Evolutionary conservation across 2,797 vertebrate genomes (phyloP), one percentile per base, ranked within the genome.

Genomic region (Delichon dasypus): DNA sequence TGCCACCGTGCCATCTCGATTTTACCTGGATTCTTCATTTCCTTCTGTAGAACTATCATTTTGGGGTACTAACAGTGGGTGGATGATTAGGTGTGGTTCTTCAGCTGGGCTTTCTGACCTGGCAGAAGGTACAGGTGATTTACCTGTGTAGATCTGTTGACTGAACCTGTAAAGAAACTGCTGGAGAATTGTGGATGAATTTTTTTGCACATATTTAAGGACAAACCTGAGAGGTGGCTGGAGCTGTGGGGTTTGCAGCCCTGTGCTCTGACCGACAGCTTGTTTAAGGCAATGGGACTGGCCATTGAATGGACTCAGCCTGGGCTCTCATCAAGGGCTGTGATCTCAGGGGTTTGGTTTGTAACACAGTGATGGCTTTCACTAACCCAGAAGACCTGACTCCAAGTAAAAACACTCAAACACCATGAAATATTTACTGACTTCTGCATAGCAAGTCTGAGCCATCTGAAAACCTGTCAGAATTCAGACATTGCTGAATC

Each of bases 391-490:
- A 66, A 72, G 64, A 71, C 44, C 29, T 72, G 70, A 47, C 83
- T 96, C 65, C 48, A 70, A 94, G 66, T 50, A 65, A 92, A 94
- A 93, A 25, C 57, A 60, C 53, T 91, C 62, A 96, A 97, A 94
- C 76, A 91, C 22, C 54, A 94, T 95, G 53, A 97, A 97, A 96
- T 96, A 97, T 97, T 97, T 90, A 97, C 85, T 86, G 74, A 40
- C 47, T 91, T 84, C 88, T 92, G 78, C 92, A 87, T 45, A 21
- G 78, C 13, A 67, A 88, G 60, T 65, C 72, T 75, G 83, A 79
- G 40, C 84, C 88, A 27, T 57, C 93, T 82, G 72, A 86, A 72
- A 76, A 89, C 64, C 88, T 97, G 95, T 95, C 93, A 96, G 92
- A 85, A 93, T 83, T 45, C 70, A 89, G 18, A 65, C 60, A 40